A percentile compares a stretch with the other conserved stretches of the same genome.
Conservation (phyloP, 2,888 invertebrate species). For the Chouioia cunea region DNA sequence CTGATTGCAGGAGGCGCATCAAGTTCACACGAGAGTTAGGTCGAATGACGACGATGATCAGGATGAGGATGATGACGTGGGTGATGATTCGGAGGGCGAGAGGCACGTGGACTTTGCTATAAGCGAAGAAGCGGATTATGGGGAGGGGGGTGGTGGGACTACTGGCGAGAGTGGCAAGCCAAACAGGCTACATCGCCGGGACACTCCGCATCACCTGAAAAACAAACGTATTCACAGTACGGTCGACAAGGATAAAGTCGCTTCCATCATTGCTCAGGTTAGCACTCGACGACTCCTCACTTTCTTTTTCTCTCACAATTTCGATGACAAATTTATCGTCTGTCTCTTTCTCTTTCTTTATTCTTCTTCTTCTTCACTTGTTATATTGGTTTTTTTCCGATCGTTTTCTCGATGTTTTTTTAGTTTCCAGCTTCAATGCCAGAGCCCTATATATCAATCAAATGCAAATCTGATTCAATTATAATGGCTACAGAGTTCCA, state of each 20-base stretch:
- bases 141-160: slow-evolving; percentile 67
- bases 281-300: slow-evolving; percentile 58
- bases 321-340: slow-evolving; percentile 22
- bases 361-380: background rate
- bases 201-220: slow-evolving; percentile 99
- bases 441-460: too few species aligned
- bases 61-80: slow-evolving; percentile 19
- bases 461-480: too few species aligned
- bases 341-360: too few species aligned
- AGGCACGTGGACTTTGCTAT: slow-evolving; percentile 67
- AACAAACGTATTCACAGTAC: slow-evolving; percentile 89
- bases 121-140: slow-evolving; percentile 66
- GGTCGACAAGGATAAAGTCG: slow-evolving; percentile 79
- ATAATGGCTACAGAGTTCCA: too few species aligned
- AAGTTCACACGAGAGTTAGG: slow-evolving; percentile 70
- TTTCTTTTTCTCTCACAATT: slow-evolving; percentile 10
- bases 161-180: slow-evolving; percentile 71
- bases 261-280: slow-evolving; percentile 79
- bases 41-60: slow-evolving; percentile 14
- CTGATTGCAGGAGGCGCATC: slow-evolving; percentile 61
- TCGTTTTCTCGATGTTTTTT: background rate
- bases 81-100: slow-evolving; percentile 74
- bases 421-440: background rate
- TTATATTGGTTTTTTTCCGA: background rate
- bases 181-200: slow-evolving; percentile 87